Evolutionary conservation across 2,888 invertebrate species (phyloP), one percentile per base, ranked within the genome.

Genomic region (Melanchra persicariae): DNA sequence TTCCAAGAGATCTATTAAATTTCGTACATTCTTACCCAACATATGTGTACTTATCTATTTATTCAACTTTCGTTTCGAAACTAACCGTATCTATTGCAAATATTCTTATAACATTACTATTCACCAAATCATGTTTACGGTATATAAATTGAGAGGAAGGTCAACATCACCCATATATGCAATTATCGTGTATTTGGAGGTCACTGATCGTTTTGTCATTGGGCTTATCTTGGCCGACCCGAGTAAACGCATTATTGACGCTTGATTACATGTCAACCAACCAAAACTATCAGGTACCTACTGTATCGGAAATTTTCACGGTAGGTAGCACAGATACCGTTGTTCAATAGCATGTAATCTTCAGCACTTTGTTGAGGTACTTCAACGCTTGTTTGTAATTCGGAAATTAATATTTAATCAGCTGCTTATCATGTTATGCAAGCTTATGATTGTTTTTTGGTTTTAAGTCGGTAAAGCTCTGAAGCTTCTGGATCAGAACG

Each of bases 221-320:
- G 86, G 74, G 85, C 87, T 91, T 91, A 93, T 93, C 92, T 87
- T 71, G 66, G 60, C 59, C 82, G 81, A 86, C 84, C 87, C 85
- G 87, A 90, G 87, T 85, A 88, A 87, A 84, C 85, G 79, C 86
- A 88, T 93, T 91, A 91, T 82, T 86, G 47, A 88, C 91, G 87
- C 85, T 81, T 88, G 91, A 91, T 87, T 90, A 90, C 88, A 87
- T 87, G 84, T 85, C 85, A 87, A 87, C 81, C 86, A 85, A 85
- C 88, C 89, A 87, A 91, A 91, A 90, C 91, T 90, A 91, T 91
- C 87, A 83, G 70, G 70, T 75, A 81, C 81, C 87, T 87, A 91
- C 88, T 92, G 90, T 91, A 90, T 91, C 84, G 92, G 93, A 93
- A 93, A 93, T 90, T 91, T 93, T 92, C 91, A 92, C 90, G 88